phyloP scores from a whole-genome alignment of 2,888 invertebrate species.

The Nematopogon swammerdamellus region DNA sequence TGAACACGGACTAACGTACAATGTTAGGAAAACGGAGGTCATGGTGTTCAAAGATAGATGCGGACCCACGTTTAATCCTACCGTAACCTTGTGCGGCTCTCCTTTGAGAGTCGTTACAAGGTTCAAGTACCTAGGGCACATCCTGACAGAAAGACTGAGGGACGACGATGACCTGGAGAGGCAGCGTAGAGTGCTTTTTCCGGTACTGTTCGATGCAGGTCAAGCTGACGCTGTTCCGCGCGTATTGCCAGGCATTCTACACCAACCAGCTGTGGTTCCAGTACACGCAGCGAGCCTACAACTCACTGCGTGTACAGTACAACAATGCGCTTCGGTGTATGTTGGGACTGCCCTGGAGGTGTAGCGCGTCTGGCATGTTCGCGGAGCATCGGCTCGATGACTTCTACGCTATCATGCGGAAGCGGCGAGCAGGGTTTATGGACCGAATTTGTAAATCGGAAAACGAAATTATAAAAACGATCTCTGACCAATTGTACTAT shows the following conservation, averaged over 20 bases:
- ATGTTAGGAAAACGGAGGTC: neutral
- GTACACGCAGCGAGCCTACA: slow-evolving; percentile 3
- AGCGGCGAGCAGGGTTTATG: slow-evolving; percentile 2
- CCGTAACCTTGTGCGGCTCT: neutral
- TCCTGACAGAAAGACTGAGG: slow-evolving; percentile 1
- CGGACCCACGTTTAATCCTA: neutral
- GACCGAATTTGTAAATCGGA: neutral
- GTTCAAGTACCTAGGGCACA: slow-evolving; percentile 4
- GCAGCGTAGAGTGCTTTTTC: slow-evolving; percentile 4
- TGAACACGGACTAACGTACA: neutral
- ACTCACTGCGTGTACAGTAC: slow-evolving; percentile 4
- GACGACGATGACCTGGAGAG: slow-evolving; percentile 4
- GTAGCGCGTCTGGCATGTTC: slow-evolving; percentile 5
- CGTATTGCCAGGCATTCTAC: slow-evolving; percentile 4
- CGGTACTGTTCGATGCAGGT: slow-evolving; percentile 1
- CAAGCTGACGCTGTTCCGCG: slow-evolving; percentile 2
- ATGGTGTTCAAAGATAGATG: neutral
- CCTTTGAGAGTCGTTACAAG: neutral
- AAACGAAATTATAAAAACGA: too few species aligned
- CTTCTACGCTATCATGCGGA: slow-evolving; percentile 4
- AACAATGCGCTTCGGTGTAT: slow-evolving; percentile 2
- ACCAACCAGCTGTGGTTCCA: slow-evolving; percentile 2
- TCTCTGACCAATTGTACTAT: too few species aligned
- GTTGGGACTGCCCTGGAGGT: slow-evolving; percentile 3
- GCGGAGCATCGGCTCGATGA: slow-evolving; percentile 1